phyloP scores from a whole-genome alignment of 2,888 invertebrate species.

The Idaea straminata region DNA sequence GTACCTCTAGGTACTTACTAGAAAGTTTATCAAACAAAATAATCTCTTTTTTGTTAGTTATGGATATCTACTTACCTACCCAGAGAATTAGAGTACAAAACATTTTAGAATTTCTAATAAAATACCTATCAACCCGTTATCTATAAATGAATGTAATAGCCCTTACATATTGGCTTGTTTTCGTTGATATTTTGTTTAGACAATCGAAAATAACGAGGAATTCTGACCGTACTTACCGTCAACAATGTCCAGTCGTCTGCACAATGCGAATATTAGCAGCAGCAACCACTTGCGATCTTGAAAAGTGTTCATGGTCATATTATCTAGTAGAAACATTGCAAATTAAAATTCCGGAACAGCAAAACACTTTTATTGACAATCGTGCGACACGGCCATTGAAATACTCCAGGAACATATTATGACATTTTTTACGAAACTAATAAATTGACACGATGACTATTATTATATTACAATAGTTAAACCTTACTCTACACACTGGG shows the following conservation, averaged over 20 bases:
- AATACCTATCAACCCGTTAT: too few species aligned
- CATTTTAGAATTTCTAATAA: too few species aligned
- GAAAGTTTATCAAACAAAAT: too few species aligned
- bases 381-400: constrained; percentile 62
- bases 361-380: constrained; percentile 62
- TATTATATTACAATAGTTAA: constrained; percentile 4
- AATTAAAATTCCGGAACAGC: constrained; percentile 46
- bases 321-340: constrained; percentile 55
- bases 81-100: too few species aligned
- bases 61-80: too few species aligned
- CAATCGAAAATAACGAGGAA: neutral
- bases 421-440: constrained; percentile 44
- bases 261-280: constrained; percentile 52
- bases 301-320: constrained; percentile 59
- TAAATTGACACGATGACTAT: constrained; percentile 3
- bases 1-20: too few species aligned
- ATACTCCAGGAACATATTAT: constrained; percentile 45
- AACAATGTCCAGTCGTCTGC: constrained; percentile 49
- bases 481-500: neutral
- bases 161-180: neutral
- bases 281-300: constrained; percentile 58
- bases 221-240: constrained; percentile 52
- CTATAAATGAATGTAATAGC: too few species aligned
- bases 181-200: neutral
- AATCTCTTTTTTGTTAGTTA: too few species aligned